Evolutionary conservation across 1,140 invertebrate species (phyloP), one percentile per base, ranked within the genome.

Genomic region (Thereuonema tuberculata): DNA sequence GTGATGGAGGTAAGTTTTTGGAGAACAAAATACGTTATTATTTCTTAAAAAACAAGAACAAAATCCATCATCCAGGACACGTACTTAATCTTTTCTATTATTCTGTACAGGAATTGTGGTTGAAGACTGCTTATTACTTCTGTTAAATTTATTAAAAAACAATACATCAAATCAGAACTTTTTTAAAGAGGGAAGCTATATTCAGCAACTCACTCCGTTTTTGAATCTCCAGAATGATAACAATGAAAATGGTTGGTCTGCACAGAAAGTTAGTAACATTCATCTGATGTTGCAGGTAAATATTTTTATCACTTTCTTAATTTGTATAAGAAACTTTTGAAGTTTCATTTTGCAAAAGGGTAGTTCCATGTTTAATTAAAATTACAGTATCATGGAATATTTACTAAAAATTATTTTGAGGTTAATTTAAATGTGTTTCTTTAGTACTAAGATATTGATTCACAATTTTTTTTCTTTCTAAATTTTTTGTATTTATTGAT

Each of bases 51-150:
- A n/a, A n/a, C n/a, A n/a, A n/a, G n/a, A 21, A 52, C 49, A 99
- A 99, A 77, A 97, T 99, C 68, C 93, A 99, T 2, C 95, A 93
- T 0, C 99, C 98, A 77, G 94, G 99, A 77, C 98, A 97, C 77
- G 93, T 92, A 0, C 99, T 98, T 74, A 94, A 98, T 75, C 80
- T 87, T 64, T 77, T 99, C 31, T 88, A 98, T 66, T 88, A 93
- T 69, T 93, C 75, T 1, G 84, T 89, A 65, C n/a, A 28, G 93
- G 27, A 95, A 66, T 99, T 59, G 89, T 99, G 2, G 95, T 99
- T 2, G 93, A 98, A 80, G 97, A 99, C 75, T 98, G 94, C 75
- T 75, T 99, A 1, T 76, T 92, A n/a, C 76, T 99, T 3, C 86
- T 99, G 80, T 75, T 97, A 27, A 98, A 96, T 77, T 77, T 99